Evolutionary conservation across 2,888 invertebrate species (phyloP), one percentile per base, ranked within the genome.

Genomic region (Diaprepes abbreviatus): DNA sequence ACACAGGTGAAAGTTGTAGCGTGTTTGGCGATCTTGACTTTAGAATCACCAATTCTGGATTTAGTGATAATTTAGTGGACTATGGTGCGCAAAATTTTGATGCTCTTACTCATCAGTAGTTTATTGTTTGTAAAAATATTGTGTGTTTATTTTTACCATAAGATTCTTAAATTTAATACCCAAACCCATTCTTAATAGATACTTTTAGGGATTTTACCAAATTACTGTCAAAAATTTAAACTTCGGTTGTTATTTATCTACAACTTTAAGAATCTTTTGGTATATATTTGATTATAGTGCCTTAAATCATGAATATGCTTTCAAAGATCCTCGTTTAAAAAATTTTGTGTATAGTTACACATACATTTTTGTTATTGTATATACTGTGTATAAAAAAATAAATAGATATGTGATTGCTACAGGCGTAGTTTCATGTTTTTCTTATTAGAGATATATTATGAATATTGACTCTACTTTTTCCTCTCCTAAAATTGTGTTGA

Each of bases 11-110:
- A 45, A 77, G 75, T 54, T 63, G 58, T 50, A 73, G 79, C n/a
- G 77, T 81, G 55, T 81, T 83, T 59, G 81, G 79, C 60, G 84
- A 85, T 40, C 75, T 84, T 2, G 84, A 85, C 75, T 84, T 83
- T 74, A 77, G 82, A 74, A 79, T 83, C 28, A 28, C 67, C n/a
- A 31, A 55, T 38, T 54, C 63, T 31, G 79, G 78, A 64, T 67
- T 77, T 57, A 75, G 64, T 71, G 72, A 76, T 48, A 78, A 68
- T 55, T 76, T 74, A 71, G 63, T 77, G 36, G 78, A 79, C 72
- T 78, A 77, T 71, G 76, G 68, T 72, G 75, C 75, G 14, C 77
- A 77, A 17, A 75, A 70, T 66, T 80, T 77, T 59, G 79, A 79
- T 74, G 74, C 75, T 43, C 75, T 77, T 45, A 73, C 78, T 57